phyloP scores from a whole-genome alignment of 2,888 invertebrate genomes.

The Heliconius cydno region DNA sequence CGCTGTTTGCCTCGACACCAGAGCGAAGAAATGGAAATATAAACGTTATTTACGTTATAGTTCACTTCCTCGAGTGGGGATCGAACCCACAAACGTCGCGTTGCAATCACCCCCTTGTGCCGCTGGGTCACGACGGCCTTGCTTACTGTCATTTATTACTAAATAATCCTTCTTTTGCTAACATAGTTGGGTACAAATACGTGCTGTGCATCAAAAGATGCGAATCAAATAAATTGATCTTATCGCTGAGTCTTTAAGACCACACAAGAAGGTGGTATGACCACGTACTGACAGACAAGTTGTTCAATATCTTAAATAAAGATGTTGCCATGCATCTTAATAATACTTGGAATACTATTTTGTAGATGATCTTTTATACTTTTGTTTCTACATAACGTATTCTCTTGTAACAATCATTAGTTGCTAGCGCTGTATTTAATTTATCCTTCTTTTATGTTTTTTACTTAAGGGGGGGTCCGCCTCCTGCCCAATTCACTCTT shows the following conservation, averaged over 20 bases:
- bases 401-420: no score
- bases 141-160: neutral
- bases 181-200: neutral
- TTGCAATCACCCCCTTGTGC: no score
- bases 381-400: neutral
- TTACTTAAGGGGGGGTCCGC: no score
- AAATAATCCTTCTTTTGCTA: neutral
- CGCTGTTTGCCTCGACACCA: no score
- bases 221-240: neutral
- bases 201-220: constrained; percentile 1
- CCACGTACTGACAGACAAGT: constrained; percentile 4
- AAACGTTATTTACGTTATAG: no score
- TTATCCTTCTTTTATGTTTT: no score
- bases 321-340: neutral
- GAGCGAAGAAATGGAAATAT: no score
- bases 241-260: constrained; percentile 8
- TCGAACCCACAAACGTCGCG: no score
- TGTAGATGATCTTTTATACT: neutral
- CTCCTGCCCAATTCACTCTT: no score
- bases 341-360: neutral
- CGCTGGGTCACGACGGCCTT: no score
- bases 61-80: no score
- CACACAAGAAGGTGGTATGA: constrained; percentile 7
- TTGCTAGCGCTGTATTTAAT: no score
- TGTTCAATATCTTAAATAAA: constrained; percentile 4